Base-by-base conservation (phyloP, 2,797 vertebrate genomes). In the Cyclopterus lumpus region DNA sequence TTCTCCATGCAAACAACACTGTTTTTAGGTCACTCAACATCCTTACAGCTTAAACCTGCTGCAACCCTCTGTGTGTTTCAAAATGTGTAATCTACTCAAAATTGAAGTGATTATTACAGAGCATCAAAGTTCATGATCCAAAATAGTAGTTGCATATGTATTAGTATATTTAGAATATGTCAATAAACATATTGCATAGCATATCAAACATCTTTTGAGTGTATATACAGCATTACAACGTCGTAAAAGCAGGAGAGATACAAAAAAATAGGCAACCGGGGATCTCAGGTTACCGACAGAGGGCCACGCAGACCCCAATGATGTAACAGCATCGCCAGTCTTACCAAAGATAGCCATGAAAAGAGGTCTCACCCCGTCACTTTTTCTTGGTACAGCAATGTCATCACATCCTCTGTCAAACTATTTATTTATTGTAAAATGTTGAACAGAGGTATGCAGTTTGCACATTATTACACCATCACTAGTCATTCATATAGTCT, bases 321-420 rank as follows among this genome's bases (percentile, higher is more conserved):
- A 88, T 44, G 85, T 87, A 79, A 88, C 42, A 68, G 63, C 63
- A 14, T 73, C 74, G 48, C 66, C 73, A 8, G 40, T 72, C 71
- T 42, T 3, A 22, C 6, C 71, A 73, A 53, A 86, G 84, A 81
- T 66, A 0, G 0, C 16, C 0, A 15, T 3, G 0, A 36, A 1
- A 5, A 16, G 79, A 88, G 0, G 0, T 65, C 61, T 86, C 89
- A 89, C 89, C 83, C 65, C 55, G 42, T 1, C 0, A 6, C 5
- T 48, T 34, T 62, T 40, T 61, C 30, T 2, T 8, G 9, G 18
- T 4, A 46, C 46, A 9, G 5, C 3, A 32, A 40, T 11, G 16
- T 14, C 14, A 3, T 16, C 30, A 22, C 6, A 38, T 8, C 7
- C 22, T 22, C 6, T 0, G 11, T 18, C 40, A 62, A 3, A 62